phyloP scores from a whole-genome alignment of 2,113 vertebrate genomes.

The Tyrannus savana region DNA sequence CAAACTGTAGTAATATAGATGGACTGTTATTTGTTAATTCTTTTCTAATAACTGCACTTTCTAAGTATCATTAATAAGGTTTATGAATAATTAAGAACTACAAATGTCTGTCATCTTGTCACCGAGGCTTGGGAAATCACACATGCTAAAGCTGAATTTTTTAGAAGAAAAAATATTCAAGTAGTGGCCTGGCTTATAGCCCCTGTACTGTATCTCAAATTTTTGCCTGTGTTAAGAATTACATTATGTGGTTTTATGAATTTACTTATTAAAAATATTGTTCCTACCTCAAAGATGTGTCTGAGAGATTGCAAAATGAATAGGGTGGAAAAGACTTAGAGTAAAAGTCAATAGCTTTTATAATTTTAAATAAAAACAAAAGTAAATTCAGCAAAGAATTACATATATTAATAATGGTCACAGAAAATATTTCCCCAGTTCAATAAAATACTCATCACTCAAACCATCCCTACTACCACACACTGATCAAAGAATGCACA shows the following conservation, averaged over 20 bases:
- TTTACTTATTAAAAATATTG: constrained; percentile 36
- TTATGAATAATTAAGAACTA: constrained; percentile 11
- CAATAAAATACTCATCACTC: neutral
- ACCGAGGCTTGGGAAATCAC: neutral
- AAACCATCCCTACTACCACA: neutral
- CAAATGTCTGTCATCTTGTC: neutral
- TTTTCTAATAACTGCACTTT: neutral
- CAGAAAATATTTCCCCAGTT: neutral
- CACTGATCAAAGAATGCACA: neutral
- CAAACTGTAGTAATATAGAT: neutral
- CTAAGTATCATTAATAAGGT: neutral
- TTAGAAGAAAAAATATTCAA: neutral
- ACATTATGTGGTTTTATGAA: neutral
- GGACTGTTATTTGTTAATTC: neutral
- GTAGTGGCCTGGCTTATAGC: neutral
- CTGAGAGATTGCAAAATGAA: neutral
- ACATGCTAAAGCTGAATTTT: neutral
- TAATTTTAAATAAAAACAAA: neutral
- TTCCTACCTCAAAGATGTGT: constrained; percentile 50
- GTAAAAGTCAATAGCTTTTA: neutral
- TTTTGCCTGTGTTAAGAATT: constrained; percentile 27
- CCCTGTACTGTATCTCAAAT: neutral
- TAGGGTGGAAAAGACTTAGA: neutral
- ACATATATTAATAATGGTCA: neutral
- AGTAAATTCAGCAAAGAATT: neutral